phyloP scores from a whole-genome alignment of 2,888 invertebrate genomes.

The Callinectes sapidus region DNA sequence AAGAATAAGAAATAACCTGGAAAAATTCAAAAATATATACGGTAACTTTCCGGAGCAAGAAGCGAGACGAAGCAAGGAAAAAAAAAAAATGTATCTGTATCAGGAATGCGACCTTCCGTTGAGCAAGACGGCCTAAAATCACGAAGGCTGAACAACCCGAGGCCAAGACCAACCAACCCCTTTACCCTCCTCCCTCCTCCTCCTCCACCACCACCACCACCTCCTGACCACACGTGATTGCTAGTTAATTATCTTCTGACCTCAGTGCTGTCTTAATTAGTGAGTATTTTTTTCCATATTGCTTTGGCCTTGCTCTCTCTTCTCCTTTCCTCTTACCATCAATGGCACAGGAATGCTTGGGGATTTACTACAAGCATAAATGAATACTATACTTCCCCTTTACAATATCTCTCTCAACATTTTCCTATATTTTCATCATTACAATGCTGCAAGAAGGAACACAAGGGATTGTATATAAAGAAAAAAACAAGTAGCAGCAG shows the following conservation, averaged over 20 bases:
- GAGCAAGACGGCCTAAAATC: conserved; percentile 9
- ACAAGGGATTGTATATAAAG: too few species aligned
- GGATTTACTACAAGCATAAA: too few species aligned
- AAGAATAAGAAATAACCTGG: neutral
- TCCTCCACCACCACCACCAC: conserved; percentile 12
- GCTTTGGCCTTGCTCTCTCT: neutral
- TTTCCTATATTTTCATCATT: too few species aligned
- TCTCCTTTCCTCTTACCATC: neutral
- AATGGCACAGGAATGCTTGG: too few species aligned
- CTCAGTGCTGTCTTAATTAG: neutral
- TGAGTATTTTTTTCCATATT: neutral
- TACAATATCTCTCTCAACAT: too few species aligned
- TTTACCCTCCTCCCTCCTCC: neutral
- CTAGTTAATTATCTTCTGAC: conserved; percentile 15
- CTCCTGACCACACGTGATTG: conserved; percentile 27
- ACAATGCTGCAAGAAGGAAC: too few species aligned
- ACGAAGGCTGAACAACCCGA: conserved; percentile 31
- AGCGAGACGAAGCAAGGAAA: neutral
- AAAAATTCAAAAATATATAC: neutral
- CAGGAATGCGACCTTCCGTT: conserved; percentile 16
- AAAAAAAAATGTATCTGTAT: neutral
- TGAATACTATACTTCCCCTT: too few species aligned
- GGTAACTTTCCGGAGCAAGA: neutral
- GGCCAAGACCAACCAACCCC: conserved; percentile 11
- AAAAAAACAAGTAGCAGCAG: too few species aligned